These are phyloP conservation scores for Drosophila sordidapex DNA, from an alignment of 2,888 invertebrate genomes.

Conservation along the genomic window DNA sequence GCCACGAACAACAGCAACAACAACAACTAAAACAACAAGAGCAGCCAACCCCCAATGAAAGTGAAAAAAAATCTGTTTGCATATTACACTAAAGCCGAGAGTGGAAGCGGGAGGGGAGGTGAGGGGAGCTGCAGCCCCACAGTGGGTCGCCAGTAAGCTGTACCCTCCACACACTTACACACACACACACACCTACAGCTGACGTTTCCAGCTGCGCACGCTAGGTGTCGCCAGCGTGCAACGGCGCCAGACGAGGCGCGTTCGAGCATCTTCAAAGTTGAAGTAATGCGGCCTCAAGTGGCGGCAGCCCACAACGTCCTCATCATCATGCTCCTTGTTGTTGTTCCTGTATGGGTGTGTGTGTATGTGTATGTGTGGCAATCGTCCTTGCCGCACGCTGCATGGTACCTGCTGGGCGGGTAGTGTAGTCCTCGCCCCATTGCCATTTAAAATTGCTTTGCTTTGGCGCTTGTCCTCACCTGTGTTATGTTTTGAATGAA, in stretches of 20 bases:
- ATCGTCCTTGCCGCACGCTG: slow-evolving; percentile 45
- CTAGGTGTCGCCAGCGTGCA: slow-evolving; percentile 75
- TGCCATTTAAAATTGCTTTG: slow-evolving; percentile 77
- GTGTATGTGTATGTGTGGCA: slow-evolving; percentile 12
- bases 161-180: not conserved
- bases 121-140: not conserved
- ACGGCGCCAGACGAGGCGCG: slow-evolving; percentile 50
- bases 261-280: slow-evolving; percentile 80
- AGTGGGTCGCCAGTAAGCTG: slow-evolving; percentile 34
- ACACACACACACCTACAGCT: slow-evolving; percentile 21
- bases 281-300: slow-evolving; percentile 81
- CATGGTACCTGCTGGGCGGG: slow-evolving; percentile 20
- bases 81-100: slow-evolving; percentile 55
- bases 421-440: slow-evolving; percentile 36
- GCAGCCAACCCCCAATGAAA: slow-evolving; percentile 63
- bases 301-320: slow-evolving; percentile 45
- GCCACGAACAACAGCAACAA: slow-evolving; percentile 53
- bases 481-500: slow-evolving; percentile 78
- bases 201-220: slow-evolving; percentile 76
- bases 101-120: not conserved
- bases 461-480: slow-evolving; percentile 77
- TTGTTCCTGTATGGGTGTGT: not conserved
- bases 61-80: slow-evolving; percentile 78
- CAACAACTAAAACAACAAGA: slow-evolving; percentile 21
- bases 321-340: slow-evolving; percentile 1